Percentiles rank a stretch among this genome's conserved stretches.
Conservation (phyloP, 2,888 invertebrate genomes). For the Tachina grossa region DNA sequence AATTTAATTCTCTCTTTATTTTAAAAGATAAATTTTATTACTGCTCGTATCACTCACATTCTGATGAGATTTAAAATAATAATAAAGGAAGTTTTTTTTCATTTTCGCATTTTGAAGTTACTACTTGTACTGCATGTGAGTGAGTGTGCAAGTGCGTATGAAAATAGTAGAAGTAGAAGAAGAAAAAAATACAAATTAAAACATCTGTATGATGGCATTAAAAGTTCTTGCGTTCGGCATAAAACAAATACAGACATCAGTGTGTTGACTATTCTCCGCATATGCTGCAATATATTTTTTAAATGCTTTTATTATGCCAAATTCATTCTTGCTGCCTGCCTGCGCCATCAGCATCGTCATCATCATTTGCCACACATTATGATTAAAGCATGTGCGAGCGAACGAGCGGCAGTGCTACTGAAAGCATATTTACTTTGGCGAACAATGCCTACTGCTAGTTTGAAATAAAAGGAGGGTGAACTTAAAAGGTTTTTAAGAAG, state of each 20-base stretch:
- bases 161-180: background rate
- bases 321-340: slow-evolving; percentile 19
- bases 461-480: background rate
- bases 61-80: slow-evolving; percentile 55
- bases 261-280: background rate
- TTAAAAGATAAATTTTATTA: slow-evolving; percentile 54
- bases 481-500: background rate
- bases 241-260: slow-evolving; percentile 26
- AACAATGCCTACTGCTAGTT: slow-evolving; percentile 57
- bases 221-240: background rate
- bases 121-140: background rate
- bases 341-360: slow-evolving; percentile 5
- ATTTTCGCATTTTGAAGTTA: background rate
- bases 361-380: slow-evolving; percentile 32
- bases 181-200: slow-evolving; percentile 38
- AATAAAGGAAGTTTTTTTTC: slow-evolving; percentile 47
- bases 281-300: slow-evolving; percentile 36
- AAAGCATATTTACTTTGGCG: slow-evolving; percentile 41
- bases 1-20: slow-evolving; percentile 49
- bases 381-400: background rate
- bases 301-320: slow-evolving; percentile 42
- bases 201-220: slow-evolving; percentile 10
- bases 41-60: slow-evolving; percentile 22
- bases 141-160: slow-evolving; percentile 20
- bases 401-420: background rate